Percentiles rank a stretch among this genome's conserved stretches.
Evolutionary conservation across 1,140 invertebrate genomes (phyloP).

Genomic region (Drosophila aff.): DNA sequence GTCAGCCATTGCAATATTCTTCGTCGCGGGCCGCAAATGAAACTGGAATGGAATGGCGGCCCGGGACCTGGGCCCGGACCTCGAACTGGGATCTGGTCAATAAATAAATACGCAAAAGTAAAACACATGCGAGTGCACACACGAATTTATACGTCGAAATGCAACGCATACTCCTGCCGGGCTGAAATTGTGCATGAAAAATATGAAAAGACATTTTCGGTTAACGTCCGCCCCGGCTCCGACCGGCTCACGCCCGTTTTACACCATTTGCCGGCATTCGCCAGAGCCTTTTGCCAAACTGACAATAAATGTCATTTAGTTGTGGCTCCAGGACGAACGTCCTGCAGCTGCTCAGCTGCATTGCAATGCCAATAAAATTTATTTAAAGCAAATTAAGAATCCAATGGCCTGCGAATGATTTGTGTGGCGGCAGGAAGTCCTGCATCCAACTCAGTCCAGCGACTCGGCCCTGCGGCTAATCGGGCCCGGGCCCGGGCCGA

Average conservation of each 20-base stretch:
- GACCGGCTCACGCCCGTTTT: not conserved
- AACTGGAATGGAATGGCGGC: constrained; percentile 31
- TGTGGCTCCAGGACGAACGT: constrained; percentile 20
- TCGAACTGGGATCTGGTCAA: constrained; percentile 60
- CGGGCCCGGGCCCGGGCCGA: constrained; percentile 13
- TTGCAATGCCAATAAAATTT: constrained; percentile 72
- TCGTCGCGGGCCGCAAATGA: constrained; percentile 57
- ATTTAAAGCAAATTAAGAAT: constrained; percentile 75
- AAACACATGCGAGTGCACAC: constrained; percentile 22
- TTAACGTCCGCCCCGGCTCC: constrained; percentile 34
- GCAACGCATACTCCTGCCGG: constrained; percentile 21
- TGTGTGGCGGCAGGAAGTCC: constrained; percentile 37
- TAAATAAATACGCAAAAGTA: constrained; percentile 76
- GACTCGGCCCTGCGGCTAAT: constrained; percentile 27
- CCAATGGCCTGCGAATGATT: constrained; percentile 67
- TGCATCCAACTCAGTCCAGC: no score
- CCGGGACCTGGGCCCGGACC: constrained; percentile 2
- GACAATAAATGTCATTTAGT: constrained; percentile 82
- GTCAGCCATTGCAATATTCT: constrained; percentile 82
- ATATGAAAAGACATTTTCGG: constrained; percentile 77
- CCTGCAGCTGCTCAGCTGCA: constrained; percentile 54
- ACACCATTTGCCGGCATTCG: not conserved
- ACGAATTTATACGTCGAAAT: constrained; percentile 33
- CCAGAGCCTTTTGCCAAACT: constrained; percentile 41
- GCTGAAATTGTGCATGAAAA: constrained; percentile 78